Conservation (phyloP, 2,797 vertebrate species). For the Catharus ustulatus region DNA sequence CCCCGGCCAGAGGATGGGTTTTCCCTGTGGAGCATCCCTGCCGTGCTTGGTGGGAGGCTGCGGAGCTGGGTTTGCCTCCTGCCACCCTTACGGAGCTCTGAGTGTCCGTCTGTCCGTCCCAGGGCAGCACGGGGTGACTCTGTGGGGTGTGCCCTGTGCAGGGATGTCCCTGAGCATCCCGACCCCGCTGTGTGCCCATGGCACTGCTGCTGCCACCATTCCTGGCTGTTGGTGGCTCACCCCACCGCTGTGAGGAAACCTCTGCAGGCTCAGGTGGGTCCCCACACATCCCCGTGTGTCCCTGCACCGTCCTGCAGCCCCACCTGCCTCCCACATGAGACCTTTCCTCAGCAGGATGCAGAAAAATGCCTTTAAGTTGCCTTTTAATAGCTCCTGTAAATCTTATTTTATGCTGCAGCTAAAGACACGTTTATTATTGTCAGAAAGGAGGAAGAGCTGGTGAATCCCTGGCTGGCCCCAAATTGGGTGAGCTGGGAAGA, state of each 20-base stretch:
- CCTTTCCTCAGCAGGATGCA: background rate
- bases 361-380: background rate
- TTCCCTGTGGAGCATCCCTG: background rate
- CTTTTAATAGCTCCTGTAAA: conserved; percentile 28
- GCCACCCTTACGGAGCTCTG: background rate
- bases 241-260: background rate
- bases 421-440: background rate
- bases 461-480: background rate
- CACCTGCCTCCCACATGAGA: conserved; percentile 15
- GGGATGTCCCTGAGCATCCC: background rate
- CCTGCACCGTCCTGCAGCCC: background rate
- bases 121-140: background rate
- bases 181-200: rapidly evolving
- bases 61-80: background rate
- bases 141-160: rapidly evolving
- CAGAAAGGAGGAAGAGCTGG: background rate
- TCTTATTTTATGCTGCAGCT: background rate
- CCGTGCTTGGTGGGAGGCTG: background rate
- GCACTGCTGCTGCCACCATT: background rate
- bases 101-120: rapidly evolving
- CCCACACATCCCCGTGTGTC: rapidly evolving
- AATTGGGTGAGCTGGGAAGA: background rate
- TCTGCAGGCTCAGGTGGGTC: rapidly evolving
- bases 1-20: background rate
- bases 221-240: background rate